Base-by-base conservation (phyloP, 2,888 invertebrate genomes). In the Caenorhabditis auriculariae region DNA sequence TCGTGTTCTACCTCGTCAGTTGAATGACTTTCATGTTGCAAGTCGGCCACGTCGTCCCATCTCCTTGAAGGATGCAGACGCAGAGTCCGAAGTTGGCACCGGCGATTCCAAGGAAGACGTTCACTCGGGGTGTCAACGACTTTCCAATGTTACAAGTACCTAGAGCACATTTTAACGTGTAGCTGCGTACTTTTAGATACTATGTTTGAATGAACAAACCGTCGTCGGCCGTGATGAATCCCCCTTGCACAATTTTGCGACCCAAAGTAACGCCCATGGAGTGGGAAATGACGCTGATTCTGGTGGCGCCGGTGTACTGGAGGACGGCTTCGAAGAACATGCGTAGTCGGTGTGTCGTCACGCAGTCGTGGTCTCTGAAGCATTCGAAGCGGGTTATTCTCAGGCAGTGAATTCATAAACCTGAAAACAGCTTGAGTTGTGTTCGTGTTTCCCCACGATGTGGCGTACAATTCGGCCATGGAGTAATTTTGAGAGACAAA, bases 241-340 rank as follows among this genome's bases (percentile, higher is more conserved):
- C 74, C 41, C 75, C 75, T n/a, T 60, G 52, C 32, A 74, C 66
- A 5, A 69, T 62, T 47, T 72, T 72, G 24, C 75, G 39, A 0
- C 67, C 70, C 5, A 75, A 52, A 9, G 74, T 72, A 6, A 71
- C 71, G 9, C 75, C 75, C 75, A 75, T 75, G 29, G 74, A 74
- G 39, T 75, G 75, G 19, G 69, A 55, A 23, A 75, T 65, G 7
- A 75, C 53, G 42, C 66, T 64, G n/a, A 74, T 32, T 38, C 56
- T 52, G 29, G 54, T 43, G 7, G 68, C 57, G n/a, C 60, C 60
- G 0, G 75, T 75, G 56, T 75, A 75, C 17, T 65, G 64, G 26
- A 74, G 43, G 0, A 75, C 72, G 2, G 75, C 75, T 17, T 67
- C 60, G 17, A 71, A 49, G 49, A 75, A 75, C 12, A 59, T 50